Evolutionary conservation across 2,888 invertebrate species (phyloP).

Genomic region (Plebejus melissa): DNA sequence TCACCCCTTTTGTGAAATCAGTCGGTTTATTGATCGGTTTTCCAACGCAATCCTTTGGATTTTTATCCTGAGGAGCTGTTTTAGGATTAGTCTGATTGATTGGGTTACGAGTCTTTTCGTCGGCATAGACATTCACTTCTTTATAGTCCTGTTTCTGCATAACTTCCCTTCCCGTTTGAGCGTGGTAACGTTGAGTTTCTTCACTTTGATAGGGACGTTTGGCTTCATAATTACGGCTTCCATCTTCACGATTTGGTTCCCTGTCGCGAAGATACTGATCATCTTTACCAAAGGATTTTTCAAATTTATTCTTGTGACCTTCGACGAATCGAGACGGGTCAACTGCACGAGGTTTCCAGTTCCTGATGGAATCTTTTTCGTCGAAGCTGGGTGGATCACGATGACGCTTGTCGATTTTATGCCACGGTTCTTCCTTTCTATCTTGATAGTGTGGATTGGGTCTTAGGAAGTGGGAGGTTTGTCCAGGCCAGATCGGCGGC

Average conservation of each 20-base stretch:
- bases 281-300: constrained; percentile 33
- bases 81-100: constrained; percentile 32
- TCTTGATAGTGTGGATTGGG: constrained; percentile 39
- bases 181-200: constrained; percentile 34
- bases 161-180: constrained; percentile 35
- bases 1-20: constrained; percentile 15
- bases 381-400: constrained; percentile 31
- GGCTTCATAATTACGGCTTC: constrained; percentile 30
- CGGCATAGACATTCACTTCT: constrained; percentile 56
- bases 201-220: constrained; percentile 34
- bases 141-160: constrained; percentile 44
- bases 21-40: not conserved
- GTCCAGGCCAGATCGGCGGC: constrained; percentile 63
- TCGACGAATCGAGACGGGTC: constrained; percentile 32
- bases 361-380: constrained; percentile 35
- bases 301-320: constrained; percentile 33
- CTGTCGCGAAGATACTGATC: constrained; percentile 32
- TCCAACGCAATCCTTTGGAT: not conserved
- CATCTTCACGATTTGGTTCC: constrained; percentile 36
- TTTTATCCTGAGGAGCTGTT: not conserved
- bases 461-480: constrained; percentile 38
- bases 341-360: constrained; percentile 35
- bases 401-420: constrained; percentile 32
- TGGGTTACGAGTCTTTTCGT: constrained; percentile 51
- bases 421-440: constrained; percentile 43